Evolutionary conservation across 2,797 vertebrate species (phyloP), one percentile per base, ranked within the genome.

Genomic region (Euthynnus affinis): DNA sequence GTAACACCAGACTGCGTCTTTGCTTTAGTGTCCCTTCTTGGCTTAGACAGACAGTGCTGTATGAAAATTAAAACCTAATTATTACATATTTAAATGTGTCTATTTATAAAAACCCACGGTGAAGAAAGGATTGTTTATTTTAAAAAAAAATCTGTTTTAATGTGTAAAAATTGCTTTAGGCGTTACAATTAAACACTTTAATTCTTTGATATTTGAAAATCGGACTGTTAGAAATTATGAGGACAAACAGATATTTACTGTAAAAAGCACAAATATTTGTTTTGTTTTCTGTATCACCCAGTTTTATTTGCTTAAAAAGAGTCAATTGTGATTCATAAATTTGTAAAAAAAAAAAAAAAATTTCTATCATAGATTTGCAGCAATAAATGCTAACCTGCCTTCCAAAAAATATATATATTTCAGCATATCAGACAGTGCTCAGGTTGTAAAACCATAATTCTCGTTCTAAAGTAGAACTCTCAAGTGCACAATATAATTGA

Each of bases 401-500:
- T 10, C 1, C 2, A 46, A 44, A 49, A 51, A 44, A 56, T n/a
- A 51, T 37, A 6, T 57, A 3, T 37, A 20, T 32, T 42, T 68
- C 2, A 25, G 2, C n/a, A 29, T 7, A 51, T 34, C 25, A 51
- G 56, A 37, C 12, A 22, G 59, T 22, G 71, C 57, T 63, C 55
- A 22, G 51, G 3, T 8, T 56, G 10, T 55, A 13, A 49, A 68
- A 40, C 46, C 75, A 48, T 74, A 53, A 80, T 46, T 87, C 14
- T 60, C 3, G 9, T 17, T 29, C 13, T 69, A 52, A 85, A 81
- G 37, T 78, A 20, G 46, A 66, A n/a, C 25, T 65, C 37, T 85
- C 6, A 77, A 75, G 76, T 62, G 64, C 9, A 22, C 18, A 55
- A 58, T 78, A 27, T 71, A 81, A 73, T 67, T 71, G 46, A 84